phyloP scores from a whole-genome alignment of 2,888 invertebrate species.

The Mythimna vitellina region DNA sequence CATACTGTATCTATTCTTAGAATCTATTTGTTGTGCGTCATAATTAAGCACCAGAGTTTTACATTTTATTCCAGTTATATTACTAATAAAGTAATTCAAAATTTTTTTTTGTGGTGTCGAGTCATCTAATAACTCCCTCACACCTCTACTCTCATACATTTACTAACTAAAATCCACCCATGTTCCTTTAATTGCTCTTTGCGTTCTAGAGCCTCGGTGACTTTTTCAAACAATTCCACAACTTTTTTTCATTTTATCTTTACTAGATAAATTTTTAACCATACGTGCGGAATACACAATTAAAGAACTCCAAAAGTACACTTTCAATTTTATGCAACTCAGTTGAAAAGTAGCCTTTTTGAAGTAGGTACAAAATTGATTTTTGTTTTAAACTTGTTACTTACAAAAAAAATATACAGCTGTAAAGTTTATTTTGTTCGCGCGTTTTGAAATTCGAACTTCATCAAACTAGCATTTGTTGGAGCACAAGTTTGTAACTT shows the following conservation, averaged over 20 bases:
- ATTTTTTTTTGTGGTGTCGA: no score
- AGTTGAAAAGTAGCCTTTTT: background rate
- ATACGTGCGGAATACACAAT: background rate
- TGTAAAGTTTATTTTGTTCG: slow-evolving; percentile 6
- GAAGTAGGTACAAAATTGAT: no score
- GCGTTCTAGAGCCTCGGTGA: no score
- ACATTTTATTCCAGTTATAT: background rate
- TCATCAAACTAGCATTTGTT: background rate
- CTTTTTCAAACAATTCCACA: background rate
- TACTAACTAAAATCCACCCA: no score
- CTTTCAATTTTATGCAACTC: background rate
- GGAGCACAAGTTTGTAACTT: slow-evolving; percentile 1
- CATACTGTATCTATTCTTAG: background rate
- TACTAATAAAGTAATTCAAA: no score
- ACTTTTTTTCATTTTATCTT: no score
- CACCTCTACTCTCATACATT: no score
- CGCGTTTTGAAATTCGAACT: background rate
- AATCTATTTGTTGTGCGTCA: background rate
- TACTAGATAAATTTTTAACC: background rate
- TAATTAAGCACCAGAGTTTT: background rate
- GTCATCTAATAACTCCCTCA: no score
- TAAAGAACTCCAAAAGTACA: background rate
- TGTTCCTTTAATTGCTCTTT: no score
- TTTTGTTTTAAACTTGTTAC: no score
- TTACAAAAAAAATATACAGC: no score